Percentiles rank a stretch among this genome's conserved stretches.
These are phyloP conservation scores for Anas flavirostris DNA, from an alignment of 2,797 vertebrate species.

Conservation along the genomic window DNA sequence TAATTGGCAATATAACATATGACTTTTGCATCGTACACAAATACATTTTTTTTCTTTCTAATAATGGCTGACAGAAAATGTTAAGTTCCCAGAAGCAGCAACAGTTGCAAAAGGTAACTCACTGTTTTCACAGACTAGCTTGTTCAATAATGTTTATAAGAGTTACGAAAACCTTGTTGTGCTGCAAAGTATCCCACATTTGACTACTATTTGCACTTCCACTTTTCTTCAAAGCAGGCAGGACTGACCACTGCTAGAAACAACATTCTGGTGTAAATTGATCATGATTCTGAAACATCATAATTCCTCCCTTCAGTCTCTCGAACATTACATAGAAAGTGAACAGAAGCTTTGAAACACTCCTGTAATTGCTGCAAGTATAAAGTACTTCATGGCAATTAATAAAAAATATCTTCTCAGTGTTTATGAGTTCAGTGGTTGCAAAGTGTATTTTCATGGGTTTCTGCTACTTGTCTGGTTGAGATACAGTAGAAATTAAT, in stretches of 20 bases:
- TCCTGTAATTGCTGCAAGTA: neutral
- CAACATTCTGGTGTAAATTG: neutral
- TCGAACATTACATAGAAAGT: neutral
- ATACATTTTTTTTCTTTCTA: neutral
- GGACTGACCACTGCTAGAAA: neutral
- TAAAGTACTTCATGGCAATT: neutral
- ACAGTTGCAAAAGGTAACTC: neutral
- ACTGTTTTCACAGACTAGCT: neutral
- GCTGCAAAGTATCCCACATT: neutral
- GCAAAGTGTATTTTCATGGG: neutral
- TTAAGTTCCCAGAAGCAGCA: neutral
- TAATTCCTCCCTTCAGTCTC: neutral
- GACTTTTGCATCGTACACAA: neutral
- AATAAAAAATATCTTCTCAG: neutral
- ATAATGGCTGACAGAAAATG: neutral
- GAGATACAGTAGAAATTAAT: constrained; percentile 8
- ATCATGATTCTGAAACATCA: neutral
- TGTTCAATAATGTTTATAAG: neutral
- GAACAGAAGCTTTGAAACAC: neutral
- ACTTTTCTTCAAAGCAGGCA: neutral
- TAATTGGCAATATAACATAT: neutral
- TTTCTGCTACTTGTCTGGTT: neutral
- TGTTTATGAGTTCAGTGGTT: neutral
- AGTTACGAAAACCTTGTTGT: neutral
- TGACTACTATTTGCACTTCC: neutral